Conservation (phyloP, 1,140 invertebrate species). For the Megalonaias nervosa region DNA sequence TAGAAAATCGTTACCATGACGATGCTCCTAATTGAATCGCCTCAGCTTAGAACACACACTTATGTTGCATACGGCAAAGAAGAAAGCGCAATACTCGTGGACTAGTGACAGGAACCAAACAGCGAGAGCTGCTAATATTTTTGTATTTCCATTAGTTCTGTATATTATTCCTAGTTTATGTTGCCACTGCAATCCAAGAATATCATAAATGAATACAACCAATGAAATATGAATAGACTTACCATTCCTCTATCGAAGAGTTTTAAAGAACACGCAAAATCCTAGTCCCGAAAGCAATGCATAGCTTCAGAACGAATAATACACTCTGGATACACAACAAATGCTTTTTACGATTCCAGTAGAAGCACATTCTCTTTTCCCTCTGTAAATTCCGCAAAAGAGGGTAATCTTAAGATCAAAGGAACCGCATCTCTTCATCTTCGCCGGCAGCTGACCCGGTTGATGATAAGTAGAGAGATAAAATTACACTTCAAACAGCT, state of each 20-base stretch:
- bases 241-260: neutral
- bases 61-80: no score
- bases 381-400: conserved; percentile 3
- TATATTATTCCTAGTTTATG: no score
- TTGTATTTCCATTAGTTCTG: no score
- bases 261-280: neutral
- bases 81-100: no score
- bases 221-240: no score
- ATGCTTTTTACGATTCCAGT: neutral
- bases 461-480: conserved; percentile 7
- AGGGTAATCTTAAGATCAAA: conserved; percentile 1
- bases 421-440: neutral
- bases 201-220: no score
- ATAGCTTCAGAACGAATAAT: neutral
- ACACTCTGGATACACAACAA: neutral
- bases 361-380: neutral
- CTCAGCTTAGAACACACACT: no score
- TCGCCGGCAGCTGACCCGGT: neutral
- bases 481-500: conserved; percentile 30
- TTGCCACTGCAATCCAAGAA: no score
- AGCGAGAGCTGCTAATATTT: no score
- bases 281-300: neutral
- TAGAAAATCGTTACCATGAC: no score
- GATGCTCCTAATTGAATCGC: no score
- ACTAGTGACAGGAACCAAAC: no score